Percentiles rank a stretch among this genome's conserved stretches.
Conservation (phyloP, 2,113 vertebrate genomes). For the Anguilla japonica region DNA sequence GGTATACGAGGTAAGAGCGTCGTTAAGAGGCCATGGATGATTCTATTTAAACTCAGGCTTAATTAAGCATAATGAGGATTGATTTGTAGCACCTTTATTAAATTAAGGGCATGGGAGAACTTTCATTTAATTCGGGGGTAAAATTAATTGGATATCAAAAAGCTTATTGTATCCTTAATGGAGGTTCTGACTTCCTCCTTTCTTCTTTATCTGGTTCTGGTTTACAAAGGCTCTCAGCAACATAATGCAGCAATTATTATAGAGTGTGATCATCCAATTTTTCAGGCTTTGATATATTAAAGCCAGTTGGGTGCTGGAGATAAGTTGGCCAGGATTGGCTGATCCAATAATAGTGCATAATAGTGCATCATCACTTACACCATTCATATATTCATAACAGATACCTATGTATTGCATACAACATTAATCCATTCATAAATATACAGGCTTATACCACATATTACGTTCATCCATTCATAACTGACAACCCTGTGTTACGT, state of each 20-base stretch:
- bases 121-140: conserved; percentile 29
- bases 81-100: conserved; percentile 47
- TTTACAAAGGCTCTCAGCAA: neutral
- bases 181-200: conserved; percentile 8
- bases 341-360: too few species aligned
- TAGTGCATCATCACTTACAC: neutral
- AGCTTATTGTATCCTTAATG: conserved; percentile 16
- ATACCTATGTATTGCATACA: neutral
- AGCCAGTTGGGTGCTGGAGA: neutral
- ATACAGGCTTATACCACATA: too few species aligned
- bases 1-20: conserved; percentile 31
- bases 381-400: neutral
- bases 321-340: neutral
- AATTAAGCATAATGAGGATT: conserved; percentile 35
- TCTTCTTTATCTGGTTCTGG: neutral
- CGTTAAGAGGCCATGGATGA: conserved; percentile 34
- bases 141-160: conserved; percentile 31
- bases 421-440: neutral
- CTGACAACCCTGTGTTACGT: too few species aligned
- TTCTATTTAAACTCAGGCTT: conserved; percentile 27
- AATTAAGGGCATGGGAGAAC: conserved; percentile 36
- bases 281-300: neutral
- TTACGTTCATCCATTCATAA: neutral
- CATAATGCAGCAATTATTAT: neutral
- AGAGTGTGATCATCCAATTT: neutral